Evolutionary conservation across 2,888 invertebrate species (phyloP), one percentile per base, ranked within the genome.

Genomic region (Pollenia amentaria): DNA sequence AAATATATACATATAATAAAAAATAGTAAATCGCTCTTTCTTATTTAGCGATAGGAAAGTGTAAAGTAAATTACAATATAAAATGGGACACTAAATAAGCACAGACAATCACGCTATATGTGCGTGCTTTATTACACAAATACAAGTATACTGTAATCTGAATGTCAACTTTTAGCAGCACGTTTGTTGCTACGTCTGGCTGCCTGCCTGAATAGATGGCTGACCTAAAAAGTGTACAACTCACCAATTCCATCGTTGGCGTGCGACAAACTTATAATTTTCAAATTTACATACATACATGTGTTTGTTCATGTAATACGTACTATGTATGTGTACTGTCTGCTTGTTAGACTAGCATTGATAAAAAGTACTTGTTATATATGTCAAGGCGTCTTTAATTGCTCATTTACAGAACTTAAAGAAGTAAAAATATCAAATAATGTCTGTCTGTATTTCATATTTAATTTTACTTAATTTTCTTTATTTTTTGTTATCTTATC

Each of bases 161-260:
- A 86, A 86, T 86, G 78, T 86, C 82, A 86, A 82, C 62, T 67
- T 55, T 64, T 53, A 46, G 51, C 65, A 10, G 64, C 4, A 55
- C 38, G 77, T 29, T 29, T 64, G 77, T 21, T n/a, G 29, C 60
- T 46, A 44, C 57, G 46, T 16, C 62, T 57, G 55, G 6, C 79
- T 40, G 67, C n/a, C n/a, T 65, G 46, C 12, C 18, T 44, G 70
- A 53, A 55, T 48, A 16, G 16, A 16, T 9, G 48, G 11, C 46
- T 38, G 64, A 44, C n/a, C 38, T 38, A 14, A 65, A 77, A 64
- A 75, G 16, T 62, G 60, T 60, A 60, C 8, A 44, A 70, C 29
- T 70, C 21, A 60, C 48, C 14, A 53, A 21, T 69, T 82, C 21
- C 53, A 62, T 70, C 14, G 48, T 42, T 75, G 57, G 16, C 42